Evolutionary conservation across 2,113 vertebrate species (phyloP).

Genomic region (Chlamydotis undulata): DNA sequence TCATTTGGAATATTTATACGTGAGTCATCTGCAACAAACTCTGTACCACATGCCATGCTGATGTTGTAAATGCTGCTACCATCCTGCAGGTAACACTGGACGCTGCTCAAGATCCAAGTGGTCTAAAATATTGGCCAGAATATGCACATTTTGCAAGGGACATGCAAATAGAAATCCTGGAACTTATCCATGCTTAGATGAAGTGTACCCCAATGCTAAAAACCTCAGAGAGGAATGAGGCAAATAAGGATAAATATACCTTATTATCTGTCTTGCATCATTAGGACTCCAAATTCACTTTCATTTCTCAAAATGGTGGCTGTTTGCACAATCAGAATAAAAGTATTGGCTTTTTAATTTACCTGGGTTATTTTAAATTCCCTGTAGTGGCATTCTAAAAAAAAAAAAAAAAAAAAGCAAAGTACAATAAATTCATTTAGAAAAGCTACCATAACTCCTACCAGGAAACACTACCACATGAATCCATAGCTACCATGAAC

Average conservation of each 20-base stretch:
- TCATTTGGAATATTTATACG: not conserved
- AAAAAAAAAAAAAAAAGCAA: not conserved
- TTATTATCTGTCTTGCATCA: too few relatives aligned
- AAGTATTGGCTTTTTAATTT: not conserved
- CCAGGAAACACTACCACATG: not conserved
- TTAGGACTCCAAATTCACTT: not conserved
- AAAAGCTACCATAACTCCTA: not conserved
- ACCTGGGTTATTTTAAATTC: not conserved
- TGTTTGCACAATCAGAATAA: not conserved
- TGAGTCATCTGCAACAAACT: not conserved
- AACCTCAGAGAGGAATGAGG: not conserved
- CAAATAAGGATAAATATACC: too few relatives aligned
- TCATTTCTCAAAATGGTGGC: not conserved
- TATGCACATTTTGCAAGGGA: not conserved
- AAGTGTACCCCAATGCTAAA: not conserved
- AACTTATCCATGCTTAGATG: not conserved
- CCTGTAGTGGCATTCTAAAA: not conserved
- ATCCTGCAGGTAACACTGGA: not conserved
- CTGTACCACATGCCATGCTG: too few relatives aligned
- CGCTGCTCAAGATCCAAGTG: not conserved
- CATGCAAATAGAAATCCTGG: not conserved
- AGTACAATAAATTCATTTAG: not conserved
- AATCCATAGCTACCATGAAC: not conserved
- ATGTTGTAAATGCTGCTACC: fast-evolving
- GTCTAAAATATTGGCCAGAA: not conserved